Evolutionary conservation across 2,888 invertebrate species (phyloP), one percentile per base, ranked within the genome.

Genomic region (Philereme transversata): DNA sequence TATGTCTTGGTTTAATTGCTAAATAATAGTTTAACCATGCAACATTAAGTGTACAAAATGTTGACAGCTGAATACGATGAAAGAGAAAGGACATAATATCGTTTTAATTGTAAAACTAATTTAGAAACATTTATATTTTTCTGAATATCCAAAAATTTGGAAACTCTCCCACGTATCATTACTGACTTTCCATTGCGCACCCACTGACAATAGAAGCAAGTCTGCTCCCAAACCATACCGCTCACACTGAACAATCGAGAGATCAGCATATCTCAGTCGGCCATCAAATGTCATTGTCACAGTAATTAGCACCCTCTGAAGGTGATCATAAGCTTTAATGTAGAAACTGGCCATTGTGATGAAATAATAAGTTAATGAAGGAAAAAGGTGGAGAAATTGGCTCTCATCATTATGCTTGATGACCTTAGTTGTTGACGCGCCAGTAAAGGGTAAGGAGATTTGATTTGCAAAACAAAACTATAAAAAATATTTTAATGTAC

Each of bases 271-370:
- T 90, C 89, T 83, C 73, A 74, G 72, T 83, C 76, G 84, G 83
- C 81, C 89, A 90, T 90, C 89, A 74, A 79, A 76, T 78, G 77
- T 79, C 84, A 83, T 82, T 84, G 84, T 79, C 80, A 77, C 70
- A 65, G 69, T 86, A 86, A 85, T 87, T 87, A 85, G 64, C 48
- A 67, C 54, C 64, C 51, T 55, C 57, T 51, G 51, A 60, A 62
- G 58, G 62, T 58, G 63, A 63, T 55, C 61, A 58, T 52, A 54
- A 57, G 60, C 53, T 60, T 52, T 54, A 51, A 55, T 60, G 60
- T 64, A 44, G 51, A 51, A 60, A 57, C 54, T 49, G 45, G 8
- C 38, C 34, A 57, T 64, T 64, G 57, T 53, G 38, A 33, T 36
- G 36, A 53, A 44, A 50, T 45, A 36, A 10, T 22, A 40, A 40